Evolutionary conservation across 2,797 vertebrate genomes (phyloP).

Genomic region (Sus cebifrons): DNA sequence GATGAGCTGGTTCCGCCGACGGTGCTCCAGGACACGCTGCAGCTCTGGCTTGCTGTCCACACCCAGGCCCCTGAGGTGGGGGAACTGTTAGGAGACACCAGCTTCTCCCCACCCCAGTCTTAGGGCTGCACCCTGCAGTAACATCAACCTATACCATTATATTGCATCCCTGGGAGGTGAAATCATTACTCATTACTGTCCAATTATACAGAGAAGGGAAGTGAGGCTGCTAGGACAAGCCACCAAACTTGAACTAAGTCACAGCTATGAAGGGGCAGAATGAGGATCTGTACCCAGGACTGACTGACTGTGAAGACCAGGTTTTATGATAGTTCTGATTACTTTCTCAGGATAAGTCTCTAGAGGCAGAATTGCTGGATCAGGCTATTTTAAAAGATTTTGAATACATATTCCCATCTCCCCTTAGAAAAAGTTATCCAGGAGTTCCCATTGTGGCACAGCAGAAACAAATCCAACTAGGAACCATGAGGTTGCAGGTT

Average conservation of each 20-base stretch:
- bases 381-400: neutral
- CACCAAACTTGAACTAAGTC: no score
- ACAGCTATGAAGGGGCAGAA: neutral
- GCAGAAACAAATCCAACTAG: no score
- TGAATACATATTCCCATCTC: neutral
- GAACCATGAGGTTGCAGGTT: no score
- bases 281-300: neutral
- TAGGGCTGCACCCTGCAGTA: neutral
- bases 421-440: neutral
- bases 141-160: neutral
- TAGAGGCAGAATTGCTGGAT: neutral
- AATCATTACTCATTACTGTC: neutral
- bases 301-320: neutral
- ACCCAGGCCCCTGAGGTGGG: constrained; percentile 88
- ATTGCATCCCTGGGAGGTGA: neutral
- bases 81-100: neutral
- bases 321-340: neutral
- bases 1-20: constrained; percentile 95
- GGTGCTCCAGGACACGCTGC: constrained; percentile 96
- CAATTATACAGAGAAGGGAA: neutral
- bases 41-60: constrained; percentile 96
- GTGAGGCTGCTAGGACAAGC: neutral
- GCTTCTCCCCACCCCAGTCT: neutral
- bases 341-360: neutral
- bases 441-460: no score